Base-by-base conservation (phyloP, 2,797 vertebrate genomes). In the Myotis pilosus region DNA sequence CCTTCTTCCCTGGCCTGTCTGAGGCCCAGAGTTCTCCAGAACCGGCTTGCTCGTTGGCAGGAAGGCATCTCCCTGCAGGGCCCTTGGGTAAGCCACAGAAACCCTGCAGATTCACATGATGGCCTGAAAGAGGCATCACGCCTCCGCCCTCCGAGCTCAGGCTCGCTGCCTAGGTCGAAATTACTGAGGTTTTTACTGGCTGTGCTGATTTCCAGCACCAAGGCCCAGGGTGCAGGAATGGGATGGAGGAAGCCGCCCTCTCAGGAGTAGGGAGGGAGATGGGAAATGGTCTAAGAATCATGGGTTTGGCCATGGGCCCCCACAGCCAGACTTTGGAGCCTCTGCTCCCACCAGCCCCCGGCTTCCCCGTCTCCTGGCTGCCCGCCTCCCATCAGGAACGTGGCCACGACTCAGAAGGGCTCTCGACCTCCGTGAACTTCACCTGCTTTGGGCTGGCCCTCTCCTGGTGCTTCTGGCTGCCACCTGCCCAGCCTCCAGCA, bases 141-240 rank as follows among this genome's bases (percentile, higher is more conserved):
- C 51, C 69, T 22, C 33, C 55, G 0, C 7, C 4, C 25, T 3
- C 72, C 0, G 5, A 11, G 28, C 53, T 10, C 69, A 47, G 76
- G 60, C 41, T 33, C 68, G 4, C 12, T 0, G n/a, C 28, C 0
- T 10, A 1, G 20, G 38, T 51, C 28, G 4, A 1, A 44, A 44
- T 3, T 0, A 3, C 79, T 13, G 1, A 3, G 3, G 22, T 19
- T 10, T 36, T 51, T 8, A 16, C 16, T 8, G 4, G 7, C 1
- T 1, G 6, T 13, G 16, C 28, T 66, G 0, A 12, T 25, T 41
- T 57, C 83, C 9, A 8, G 60, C 33, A 5, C 41, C 16, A 0
- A 51, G 68, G 2, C 83, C 36, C 5, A 13, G 66, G 49, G 10
- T 36, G 28, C 6, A 12, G 19, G 53, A 15, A 6, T 4, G 49